Evolutionary conservation across 2,888 invertebrate genomes (phyloP).

Genomic region (Dermolepida albohirtum): DNA sequence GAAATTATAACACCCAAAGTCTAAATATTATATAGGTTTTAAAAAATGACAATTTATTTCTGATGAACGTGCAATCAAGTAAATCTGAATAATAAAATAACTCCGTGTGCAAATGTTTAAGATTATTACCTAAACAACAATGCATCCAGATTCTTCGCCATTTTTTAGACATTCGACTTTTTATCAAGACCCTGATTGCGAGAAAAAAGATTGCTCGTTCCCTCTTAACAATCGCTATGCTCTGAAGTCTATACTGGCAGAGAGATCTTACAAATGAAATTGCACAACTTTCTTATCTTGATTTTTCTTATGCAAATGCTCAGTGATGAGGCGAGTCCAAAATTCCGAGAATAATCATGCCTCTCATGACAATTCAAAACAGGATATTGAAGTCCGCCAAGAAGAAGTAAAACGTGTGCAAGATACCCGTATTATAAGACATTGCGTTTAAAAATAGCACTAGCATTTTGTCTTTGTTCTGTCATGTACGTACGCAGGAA

Average conservation of each 20-base stretch:
- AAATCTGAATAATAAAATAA: too few species aligned
- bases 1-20: too few species aligned
- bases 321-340: conserved; percentile 36
- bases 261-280: conserved; percentile 36
- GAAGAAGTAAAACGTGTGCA: conserved; percentile 34
- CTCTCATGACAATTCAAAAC: conserved; percentile 41
- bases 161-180: conserved; percentile 17
- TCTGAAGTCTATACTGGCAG: not conserved
- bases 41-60: too few species aligned
- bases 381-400: conserved; percentile 39
- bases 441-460: conserved; percentile 36
- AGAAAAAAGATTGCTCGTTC: conserved; percentile 18
- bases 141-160: conserved; percentile 2
- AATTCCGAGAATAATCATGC: conserved; percentile 42
- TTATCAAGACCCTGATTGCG: conserved; percentile 17
- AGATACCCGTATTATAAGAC: conserved; percentile 24
- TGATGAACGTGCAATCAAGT: too few species aligned
- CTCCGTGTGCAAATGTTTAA: not conserved
- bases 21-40: too few species aligned
- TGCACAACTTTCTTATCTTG: conserved; percentile 37
- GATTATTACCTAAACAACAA: conserved; percentile 27
- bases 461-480: conserved; percentile 34
- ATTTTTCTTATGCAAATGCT: conserved; percentile 40
- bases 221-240: not conserved
- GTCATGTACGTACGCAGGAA: conserved; percentile 9